These are phyloP conservation scores for Zosterops japonicus DNA, from an alignment of 2,113 vertebrate genomes.

Conservation along the genomic window DNA sequence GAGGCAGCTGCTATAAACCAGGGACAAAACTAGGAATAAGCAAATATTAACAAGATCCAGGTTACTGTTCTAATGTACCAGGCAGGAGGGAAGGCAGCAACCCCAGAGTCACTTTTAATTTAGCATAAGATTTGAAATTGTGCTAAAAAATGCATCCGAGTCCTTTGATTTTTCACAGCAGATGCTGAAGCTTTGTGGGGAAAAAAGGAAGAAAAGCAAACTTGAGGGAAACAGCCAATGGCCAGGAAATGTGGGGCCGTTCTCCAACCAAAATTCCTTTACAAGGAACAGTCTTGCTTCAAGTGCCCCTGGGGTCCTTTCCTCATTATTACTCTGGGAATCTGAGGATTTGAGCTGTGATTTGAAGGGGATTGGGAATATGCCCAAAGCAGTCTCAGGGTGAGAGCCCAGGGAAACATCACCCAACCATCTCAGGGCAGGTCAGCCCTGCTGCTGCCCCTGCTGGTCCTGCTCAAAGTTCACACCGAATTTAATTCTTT, in stretches of 20 bases:
- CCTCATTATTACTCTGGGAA: background rate
- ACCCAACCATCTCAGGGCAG: background rate
- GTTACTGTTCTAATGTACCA: background rate
- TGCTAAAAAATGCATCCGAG: constrained; percentile 8
- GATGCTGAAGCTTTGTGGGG: background rate
- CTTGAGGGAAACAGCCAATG: background rate
- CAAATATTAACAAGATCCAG: background rate
- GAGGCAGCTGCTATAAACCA: constrained; percentile 1
- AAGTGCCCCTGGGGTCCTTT: background rate
- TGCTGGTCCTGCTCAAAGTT: background rate
- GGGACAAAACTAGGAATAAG: background rate
- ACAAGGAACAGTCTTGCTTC: background rate
- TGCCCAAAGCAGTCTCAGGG: background rate
- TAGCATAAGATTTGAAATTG: background rate
- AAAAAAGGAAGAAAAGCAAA: background rate
- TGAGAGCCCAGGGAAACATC: background rate
- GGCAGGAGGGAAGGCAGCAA: constrained; percentile 14
- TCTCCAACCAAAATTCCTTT: background rate
- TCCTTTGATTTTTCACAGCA: background rate
- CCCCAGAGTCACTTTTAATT: background rate
- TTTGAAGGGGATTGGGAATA: background rate
- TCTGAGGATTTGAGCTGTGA: background rate
- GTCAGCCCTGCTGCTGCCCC: background rate
- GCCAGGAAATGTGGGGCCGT: background rate
- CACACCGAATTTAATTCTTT: background rate